phyloP scores from a whole-genome alignment of 2,888 invertebrate species.

The Nymphalis urticae region DNA sequence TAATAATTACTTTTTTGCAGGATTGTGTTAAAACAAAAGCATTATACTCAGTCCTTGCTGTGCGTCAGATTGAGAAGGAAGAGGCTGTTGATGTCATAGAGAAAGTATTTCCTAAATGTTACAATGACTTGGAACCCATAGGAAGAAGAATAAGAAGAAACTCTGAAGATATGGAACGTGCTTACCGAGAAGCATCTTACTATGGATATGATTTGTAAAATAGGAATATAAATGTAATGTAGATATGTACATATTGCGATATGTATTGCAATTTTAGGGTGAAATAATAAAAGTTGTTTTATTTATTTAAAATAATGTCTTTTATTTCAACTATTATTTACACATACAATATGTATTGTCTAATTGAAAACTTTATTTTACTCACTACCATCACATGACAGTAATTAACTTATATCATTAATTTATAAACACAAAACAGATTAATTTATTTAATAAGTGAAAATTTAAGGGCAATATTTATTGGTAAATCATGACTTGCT shows the following conservation, averaged over 20 bases:
- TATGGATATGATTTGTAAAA: constrained; percentile 86
- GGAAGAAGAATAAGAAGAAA: constrained; percentile 89
- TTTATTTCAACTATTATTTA: constrained; percentile 68
- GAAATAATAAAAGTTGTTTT: constrained; percentile 64
- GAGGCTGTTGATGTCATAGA: constrained; percentile 91
- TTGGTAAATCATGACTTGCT: not conserved
- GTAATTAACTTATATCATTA: constrained; percentile 18
- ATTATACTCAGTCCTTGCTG: constrained; percentile 89
- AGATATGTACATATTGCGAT: constrained; percentile 27
- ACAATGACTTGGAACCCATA: constrained; percentile 95
- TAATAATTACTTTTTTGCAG: constrained; percentile 63
- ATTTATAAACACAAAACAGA: constrained; percentile 19
- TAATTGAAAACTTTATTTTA: constrained; percentile 50
- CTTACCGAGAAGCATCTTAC: constrained; percentile 87
- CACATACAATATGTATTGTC: constrained; percentile 58
- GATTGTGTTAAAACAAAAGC: constrained; percentile 96
- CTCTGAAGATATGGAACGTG: constrained; percentile 88
- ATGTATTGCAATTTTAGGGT: constrained; percentile 29
- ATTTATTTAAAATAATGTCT: constrained; percentile 79
- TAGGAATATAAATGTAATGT: constrained; percentile 40
- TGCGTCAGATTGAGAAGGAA: constrained; percentile 85
- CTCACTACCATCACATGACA: constrained; percentile 59
- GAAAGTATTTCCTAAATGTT: constrained; percentile 94
- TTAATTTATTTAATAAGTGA: not conserved
- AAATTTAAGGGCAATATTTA: constrained; percentile 38